Evolutionary conservation across 2,113 vertebrate genomes (phyloP).

Genomic region (Colossoma macropomum): DNA sequence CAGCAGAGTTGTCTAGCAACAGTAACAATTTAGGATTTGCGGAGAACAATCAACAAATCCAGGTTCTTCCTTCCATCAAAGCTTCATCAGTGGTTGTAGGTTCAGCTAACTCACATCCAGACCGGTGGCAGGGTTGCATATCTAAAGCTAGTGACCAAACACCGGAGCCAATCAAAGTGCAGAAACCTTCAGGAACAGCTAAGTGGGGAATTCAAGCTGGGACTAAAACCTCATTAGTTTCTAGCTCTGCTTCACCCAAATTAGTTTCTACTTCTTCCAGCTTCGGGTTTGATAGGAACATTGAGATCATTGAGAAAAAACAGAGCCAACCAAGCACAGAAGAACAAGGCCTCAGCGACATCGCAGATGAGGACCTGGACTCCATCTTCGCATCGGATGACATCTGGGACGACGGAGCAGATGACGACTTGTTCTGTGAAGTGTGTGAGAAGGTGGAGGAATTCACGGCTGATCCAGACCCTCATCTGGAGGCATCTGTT

Average conservation of each 20-base stretch:
- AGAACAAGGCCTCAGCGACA: neutral
- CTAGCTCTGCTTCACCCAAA: neutral
- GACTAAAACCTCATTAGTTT: neutral
- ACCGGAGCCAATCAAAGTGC: neutral
- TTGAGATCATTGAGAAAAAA: neutral
- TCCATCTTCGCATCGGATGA: slow-evolving; percentile 67
- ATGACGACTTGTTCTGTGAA: slow-evolving; percentile 87
- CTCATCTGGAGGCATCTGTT: neutral
- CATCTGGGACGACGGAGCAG: slow-evolving; percentile 81
- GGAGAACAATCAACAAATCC: neutral
- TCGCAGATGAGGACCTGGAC: slow-evolving; percentile 65
- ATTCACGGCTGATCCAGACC: slow-evolving; percentile 69
- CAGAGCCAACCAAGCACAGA: accelerated
- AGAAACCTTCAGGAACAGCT: neutral
- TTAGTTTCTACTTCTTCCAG: neutral
- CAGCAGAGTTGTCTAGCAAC: neutral
- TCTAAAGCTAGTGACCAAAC: neutral
- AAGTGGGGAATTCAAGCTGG: neutral
- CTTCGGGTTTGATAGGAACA: neutral
- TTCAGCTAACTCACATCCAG: neutral
- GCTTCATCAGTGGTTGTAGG: neutral
- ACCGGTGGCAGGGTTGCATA: neutral
- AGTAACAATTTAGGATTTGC: neutral
- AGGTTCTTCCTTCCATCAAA: neutral
- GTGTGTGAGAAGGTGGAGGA: slow-evolving; percentile 88